A percentile compares a stretch with the other conserved stretches of the same genome.
These are phyloP conservation scores for Odontomyia ornata DNA, from an alignment of 2,888 invertebrate species.

Conservation along the genomic window DNA sequence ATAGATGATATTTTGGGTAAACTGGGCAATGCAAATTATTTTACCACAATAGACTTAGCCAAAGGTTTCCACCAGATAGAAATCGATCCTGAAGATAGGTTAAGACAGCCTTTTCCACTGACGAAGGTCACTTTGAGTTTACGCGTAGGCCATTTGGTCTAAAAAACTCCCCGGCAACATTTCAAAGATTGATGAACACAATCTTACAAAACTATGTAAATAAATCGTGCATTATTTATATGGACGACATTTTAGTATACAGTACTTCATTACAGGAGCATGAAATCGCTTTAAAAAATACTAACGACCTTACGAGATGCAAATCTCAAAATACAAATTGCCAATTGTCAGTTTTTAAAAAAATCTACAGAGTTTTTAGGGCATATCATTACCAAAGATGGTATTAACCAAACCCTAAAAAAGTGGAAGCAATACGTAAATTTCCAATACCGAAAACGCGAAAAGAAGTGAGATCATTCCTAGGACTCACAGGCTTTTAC, in stretches of 20 bases:
- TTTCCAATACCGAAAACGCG: not conserved
- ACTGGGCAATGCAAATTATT: no score
- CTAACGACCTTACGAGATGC: constrained; percentile 50
- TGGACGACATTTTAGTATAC: constrained; percentile 49
- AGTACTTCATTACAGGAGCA: constrained; percentile 55
- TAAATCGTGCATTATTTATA: not conserved
- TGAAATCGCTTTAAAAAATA: constrained; percentile 22
- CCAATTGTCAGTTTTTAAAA: constrained; percentile 34
- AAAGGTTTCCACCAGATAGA: constrained; percentile 18
- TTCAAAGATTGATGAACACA: not conserved
- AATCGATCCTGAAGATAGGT: not conserved
- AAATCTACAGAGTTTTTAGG: not conserved
- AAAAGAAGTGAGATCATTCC: not conserved
- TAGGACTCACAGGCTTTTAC: not conserved
- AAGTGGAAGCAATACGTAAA: not conserved
- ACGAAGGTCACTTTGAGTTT: constrained; percentile 1
- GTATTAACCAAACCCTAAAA: not conserved
- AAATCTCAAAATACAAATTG: constrained; percentile 53
- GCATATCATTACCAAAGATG: not conserved
- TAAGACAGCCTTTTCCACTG: constrained; percentile 9
- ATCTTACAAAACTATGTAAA: not conserved
- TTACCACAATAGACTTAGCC: not conserved
- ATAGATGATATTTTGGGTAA: constrained; percentile 29
- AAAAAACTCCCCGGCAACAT: constrained; percentile 2
- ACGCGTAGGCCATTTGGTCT: not conserved